Evolutionary conservation across 2,797 vertebrate species (phyloP), one percentile per base, ranked within the genome.

Genomic region (Scleropages formosus): DNA sequence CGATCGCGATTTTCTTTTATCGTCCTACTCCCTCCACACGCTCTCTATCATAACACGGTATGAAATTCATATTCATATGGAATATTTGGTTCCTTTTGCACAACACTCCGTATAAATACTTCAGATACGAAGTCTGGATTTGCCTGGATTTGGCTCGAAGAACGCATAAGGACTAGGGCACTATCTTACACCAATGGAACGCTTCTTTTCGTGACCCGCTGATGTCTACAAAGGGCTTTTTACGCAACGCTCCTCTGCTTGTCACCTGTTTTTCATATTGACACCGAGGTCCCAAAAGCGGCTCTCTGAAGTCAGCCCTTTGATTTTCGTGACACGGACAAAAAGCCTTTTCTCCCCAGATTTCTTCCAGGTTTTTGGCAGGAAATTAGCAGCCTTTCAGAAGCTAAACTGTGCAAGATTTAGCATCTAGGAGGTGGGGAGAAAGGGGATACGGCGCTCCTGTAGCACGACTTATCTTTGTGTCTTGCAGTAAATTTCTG

Each of bases 211-310:
- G 80, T 87, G 85, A 72, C 81, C 83, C 82, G 82, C 75, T 80
- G 81, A 78, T 11, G 68, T 86, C 89, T 89, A 89, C 89, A 89
- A 88, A 89, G 89, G 72, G 84, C 81, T 81, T 80, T 81, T 86
- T 85, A 86, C 87, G 83, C 82, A 8, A 70, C 75, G 47, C 65
- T 4, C 85, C 87, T 86, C 89, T 89, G 90, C 90, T 89, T 90
- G 89, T 91, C 90, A 91, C 91, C 89, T 91, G 91, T 85, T 91
- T 91, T 81, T 87, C 91, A 91, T 91, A 91, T 88, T 88, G 87
- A 90, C 83, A 84, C 83, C 78, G 83, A 88, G 86, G 86, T 83
- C 82, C 83, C 82, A 83, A 84, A 85, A 60, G 83, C 84, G 77
- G 89, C 81, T 80, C 76, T 83, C 73, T 47, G 79, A 79, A 84